These are phyloP conservation scores for Notospermus geniculatus DNA, from an alignment of 1,140 invertebrate genomes.

Conservation along the genomic window DNA sequence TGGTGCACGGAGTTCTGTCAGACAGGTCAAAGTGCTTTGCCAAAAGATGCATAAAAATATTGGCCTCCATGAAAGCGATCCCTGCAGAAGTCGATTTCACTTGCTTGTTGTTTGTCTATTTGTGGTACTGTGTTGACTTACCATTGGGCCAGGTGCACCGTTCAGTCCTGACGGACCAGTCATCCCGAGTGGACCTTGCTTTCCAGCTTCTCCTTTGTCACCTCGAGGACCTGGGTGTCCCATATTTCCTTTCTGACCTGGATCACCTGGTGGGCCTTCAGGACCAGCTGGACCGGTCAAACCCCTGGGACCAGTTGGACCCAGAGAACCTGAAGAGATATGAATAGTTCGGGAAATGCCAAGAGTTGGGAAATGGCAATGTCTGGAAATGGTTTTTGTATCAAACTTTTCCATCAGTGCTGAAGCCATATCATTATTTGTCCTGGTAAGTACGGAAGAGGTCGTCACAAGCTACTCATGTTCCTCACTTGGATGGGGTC, in stretches of 20 bases:
- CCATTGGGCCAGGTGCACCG: background rate
- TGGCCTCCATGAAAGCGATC: no score
- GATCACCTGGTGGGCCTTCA: conserved; percentile 13
- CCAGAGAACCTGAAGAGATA: background rate
- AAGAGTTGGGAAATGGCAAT: background rate
- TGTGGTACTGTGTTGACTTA: background rate
- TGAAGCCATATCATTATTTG: no score
- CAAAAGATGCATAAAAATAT: no score
- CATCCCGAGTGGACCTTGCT: conserved; percentile 22
- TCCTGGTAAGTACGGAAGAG: no score
- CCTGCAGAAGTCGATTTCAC: no score
- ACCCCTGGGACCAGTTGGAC: background rate
- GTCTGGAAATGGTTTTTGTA: background rate
- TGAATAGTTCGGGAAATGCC: background rate
- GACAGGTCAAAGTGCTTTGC: no score
- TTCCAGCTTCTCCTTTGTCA: conserved; percentile 27
- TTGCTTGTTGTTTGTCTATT: no score
- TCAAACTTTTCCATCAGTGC: no score
- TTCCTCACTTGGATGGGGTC: no score
- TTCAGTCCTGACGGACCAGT: conserved; percentile 21
- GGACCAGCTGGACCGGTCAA: conserved; percentile 5
- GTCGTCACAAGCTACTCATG: no score
- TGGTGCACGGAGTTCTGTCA: no score
- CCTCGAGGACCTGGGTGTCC: conserved; percentile 30
- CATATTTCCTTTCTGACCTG: conserved; percentile 15